phyloP scores from a whole-genome alignment of 2,888 invertebrate genomes.

The Torymus auratus region DNA sequence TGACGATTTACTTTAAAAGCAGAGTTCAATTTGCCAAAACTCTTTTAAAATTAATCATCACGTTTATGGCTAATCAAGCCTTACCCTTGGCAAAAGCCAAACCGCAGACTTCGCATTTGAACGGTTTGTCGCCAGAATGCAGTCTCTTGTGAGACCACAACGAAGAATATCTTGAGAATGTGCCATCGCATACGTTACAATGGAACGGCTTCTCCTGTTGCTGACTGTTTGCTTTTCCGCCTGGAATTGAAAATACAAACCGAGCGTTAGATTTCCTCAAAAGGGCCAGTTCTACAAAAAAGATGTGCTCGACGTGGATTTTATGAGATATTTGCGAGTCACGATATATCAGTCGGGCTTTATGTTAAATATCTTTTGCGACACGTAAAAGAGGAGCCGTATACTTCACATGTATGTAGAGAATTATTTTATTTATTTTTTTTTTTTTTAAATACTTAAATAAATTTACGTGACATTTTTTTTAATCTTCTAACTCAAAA shows the following conservation, averaged over 20 bases:
- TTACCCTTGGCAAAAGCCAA: constrained; percentile 89
- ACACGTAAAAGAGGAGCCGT: constrained; percentile 60
- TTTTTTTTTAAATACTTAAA: constrained; percentile 13
- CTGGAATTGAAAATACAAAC: constrained; percentile 71
- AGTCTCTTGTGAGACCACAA: constrained; percentile 93
- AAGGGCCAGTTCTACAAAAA: constrained; percentile 75
- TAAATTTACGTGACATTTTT: not conserved
- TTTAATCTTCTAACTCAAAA: no score
- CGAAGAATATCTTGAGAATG: constrained; percentile 90
- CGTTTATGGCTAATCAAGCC: constrained; percentile 53
- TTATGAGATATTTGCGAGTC: constrained; percentile 62
- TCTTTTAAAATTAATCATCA: constrained; percentile 22
- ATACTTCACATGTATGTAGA: constrained; percentile 18
- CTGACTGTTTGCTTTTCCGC: constrained; percentile 76
- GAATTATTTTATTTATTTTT: constrained; percentile 28
- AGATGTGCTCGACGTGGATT: constrained; percentile 63
- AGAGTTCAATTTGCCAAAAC: not conserved
- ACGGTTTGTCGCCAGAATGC: constrained; percentile 90
- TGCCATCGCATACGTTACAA: constrained; percentile 90
- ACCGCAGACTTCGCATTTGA: constrained; percentile 92
- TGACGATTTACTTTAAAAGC: not conserved
- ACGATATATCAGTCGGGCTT: constrained; percentile 55
- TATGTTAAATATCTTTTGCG: constrained; percentile 59
- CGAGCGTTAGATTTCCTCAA: constrained; percentile 72
- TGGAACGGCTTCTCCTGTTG: constrained; percentile 89